phyloP scores from a whole-genome alignment of 2,113 vertebrate genomes.

The Bungarus multicinctus region DNA sequence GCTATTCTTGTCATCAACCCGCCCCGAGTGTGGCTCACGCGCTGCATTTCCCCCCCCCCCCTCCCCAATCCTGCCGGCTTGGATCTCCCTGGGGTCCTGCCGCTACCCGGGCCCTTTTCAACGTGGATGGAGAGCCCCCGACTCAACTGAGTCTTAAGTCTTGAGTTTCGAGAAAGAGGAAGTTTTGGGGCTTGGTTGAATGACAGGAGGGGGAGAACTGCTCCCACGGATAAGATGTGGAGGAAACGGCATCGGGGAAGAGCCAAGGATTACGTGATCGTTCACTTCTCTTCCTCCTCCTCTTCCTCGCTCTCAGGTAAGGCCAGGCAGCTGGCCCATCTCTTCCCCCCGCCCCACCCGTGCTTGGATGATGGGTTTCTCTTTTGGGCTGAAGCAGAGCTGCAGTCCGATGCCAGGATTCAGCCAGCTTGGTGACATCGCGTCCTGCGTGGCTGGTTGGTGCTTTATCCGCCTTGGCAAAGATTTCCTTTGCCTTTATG shows the following conservation, averaged over 20 bases:
- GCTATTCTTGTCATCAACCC: conserved; percentile 7
- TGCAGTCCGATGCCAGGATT: not conserved
- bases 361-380: not conserved
- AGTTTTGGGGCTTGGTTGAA: conserved; percentile 25
- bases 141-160: conserved; percentile 36
- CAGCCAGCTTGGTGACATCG: not conserved
- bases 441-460: not conserved
- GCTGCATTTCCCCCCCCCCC: not conserved
- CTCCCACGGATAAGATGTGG: conserved; percentile 60
- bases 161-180: conserved; percentile 54
- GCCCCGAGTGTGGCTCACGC: not conserved
- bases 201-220: conserved; percentile 4
- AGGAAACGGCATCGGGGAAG: conserved; percentile 27
- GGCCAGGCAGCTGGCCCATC: not conserved
- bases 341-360: not conserved
- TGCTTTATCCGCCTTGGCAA: not conserved
- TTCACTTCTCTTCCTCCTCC: conserved; percentile 53
- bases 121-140: not conserved
- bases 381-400: not conserved
- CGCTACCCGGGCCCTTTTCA: conserved; percentile 37
- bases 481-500: not conserved
- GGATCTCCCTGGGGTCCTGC: not conserved
- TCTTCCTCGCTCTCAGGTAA: conserved; percentile 73
- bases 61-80: not conserved
- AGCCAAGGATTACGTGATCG: fast-evolving